Percentiles rank a stretch among this genome's conserved stretches.
phyloP scores from a whole-genome alignment of 2,113 vertebrate species.

The Prunella himalayana region DNA sequence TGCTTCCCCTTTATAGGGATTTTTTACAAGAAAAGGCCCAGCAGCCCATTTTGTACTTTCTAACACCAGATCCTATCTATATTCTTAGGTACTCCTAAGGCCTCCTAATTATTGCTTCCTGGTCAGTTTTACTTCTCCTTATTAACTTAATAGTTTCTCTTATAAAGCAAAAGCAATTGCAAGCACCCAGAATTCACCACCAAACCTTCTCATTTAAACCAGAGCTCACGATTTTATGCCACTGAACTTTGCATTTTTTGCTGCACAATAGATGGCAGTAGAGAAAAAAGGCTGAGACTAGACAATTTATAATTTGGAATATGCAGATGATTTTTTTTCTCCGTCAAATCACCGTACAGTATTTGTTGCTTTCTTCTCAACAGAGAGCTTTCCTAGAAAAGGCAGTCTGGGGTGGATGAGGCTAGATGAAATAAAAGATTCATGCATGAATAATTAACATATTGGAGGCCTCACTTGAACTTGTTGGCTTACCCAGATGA shows the following conservation, averaged over 20 bases:
- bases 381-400: constrained; percentile 59
- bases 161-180: not conserved
- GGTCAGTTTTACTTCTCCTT: not conserved
- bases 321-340: not conserved
- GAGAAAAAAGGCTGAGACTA: constrained; percentile 61
- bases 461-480: constrained; percentile 64
- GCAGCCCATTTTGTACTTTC: not conserved
- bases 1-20: not conserved
- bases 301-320: constrained; percentile 61
- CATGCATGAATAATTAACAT: constrained; percentile 69
- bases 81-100: constrained; percentile 10
- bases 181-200: not conserved
- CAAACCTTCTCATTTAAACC: not conserved
- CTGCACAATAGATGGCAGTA: constrained; percentile 71
- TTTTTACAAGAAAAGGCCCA: constrained; percentile 10
- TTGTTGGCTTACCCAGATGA: constrained; percentile 55
- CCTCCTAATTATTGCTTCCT: constrained; percentile 41
- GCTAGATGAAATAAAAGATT: constrained; percentile 58
- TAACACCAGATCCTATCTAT: not conserved
- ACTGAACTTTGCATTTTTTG: constrained; percentile 21
- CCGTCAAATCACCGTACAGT: constrained; percentile 3
- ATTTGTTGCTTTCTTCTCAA: constrained; percentile 59
- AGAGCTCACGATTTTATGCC: not conserved
- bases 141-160: constrained; percentile 29
- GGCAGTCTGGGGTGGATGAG: constrained; percentile 53